Evolutionary conservation across 2,113 vertebrate genomes (phyloP).

Genomic region (Pelusios castaneus): DNA sequence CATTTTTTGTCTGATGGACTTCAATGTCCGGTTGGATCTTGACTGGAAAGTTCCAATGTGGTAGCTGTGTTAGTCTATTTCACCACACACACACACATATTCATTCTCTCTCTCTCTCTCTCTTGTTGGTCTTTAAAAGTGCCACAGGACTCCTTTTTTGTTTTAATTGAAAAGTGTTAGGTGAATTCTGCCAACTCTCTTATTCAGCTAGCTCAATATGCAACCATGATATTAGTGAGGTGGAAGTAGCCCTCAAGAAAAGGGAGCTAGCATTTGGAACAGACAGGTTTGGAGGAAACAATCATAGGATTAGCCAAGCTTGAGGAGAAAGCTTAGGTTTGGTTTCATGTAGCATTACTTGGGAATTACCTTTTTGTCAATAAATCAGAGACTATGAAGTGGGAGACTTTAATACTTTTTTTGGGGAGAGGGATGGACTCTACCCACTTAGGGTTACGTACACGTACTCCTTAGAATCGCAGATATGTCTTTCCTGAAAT

Average conservation of each 20-base stretch:
- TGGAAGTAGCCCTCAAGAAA: not conserved
- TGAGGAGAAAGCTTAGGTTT: not conserved
- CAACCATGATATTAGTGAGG: not conserved
- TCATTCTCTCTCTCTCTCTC: no score
- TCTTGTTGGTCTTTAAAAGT: no score
- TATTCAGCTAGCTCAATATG: not conserved
- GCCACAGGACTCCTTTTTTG: no score
- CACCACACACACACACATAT: no score
- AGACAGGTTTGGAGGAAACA: not conserved
- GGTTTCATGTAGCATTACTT: slow-evolving; percentile 1
- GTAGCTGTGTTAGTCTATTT: no score
- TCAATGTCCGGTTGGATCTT: no score
- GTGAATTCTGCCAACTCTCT: not conserved
- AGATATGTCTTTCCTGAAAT: not conserved
- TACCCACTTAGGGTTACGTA: not conserved
- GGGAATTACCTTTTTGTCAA: not conserved
- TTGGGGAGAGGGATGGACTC: not conserved
- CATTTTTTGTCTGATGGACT: no score
- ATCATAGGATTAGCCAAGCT: not conserved
- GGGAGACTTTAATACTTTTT: not conserved
- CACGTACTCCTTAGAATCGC: not conserved
- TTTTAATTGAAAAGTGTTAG: not conserved
- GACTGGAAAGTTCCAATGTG: not conserved
- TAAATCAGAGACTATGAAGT: not conserved
- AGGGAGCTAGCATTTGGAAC: not conserved